Conservation (phyloP, 23 tunicate genomes). For the Aplidium turbinatum region DNA sequence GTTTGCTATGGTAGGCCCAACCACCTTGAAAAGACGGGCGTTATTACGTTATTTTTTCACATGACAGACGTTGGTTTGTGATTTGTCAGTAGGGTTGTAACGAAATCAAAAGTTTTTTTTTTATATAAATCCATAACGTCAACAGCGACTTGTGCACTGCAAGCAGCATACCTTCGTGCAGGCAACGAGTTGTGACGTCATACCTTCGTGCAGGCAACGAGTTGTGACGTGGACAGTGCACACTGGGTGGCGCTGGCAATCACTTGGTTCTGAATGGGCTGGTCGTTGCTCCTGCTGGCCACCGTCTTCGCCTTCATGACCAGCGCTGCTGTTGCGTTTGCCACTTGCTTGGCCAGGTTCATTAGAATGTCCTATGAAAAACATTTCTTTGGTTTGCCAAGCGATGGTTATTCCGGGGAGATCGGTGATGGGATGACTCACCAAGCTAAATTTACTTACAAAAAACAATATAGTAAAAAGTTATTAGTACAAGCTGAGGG, state of each 20-base stretch:
- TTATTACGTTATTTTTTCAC: too few species aligned
- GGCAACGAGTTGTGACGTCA: conserved; percentile 66
- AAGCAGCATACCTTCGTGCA: conserved; percentile 65
- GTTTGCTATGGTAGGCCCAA: conserved; percentile 87
- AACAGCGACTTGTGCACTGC: background rate
- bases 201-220: conserved; percentile 88
- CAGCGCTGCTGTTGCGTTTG: conserved; percentile 81
- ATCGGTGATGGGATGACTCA: too few species aligned
- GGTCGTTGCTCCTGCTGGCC: conserved; percentile 43
- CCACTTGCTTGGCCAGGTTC: conserved; percentile 79
- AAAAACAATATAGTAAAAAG: too few species aligned
- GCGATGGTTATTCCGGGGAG: too few species aligned
- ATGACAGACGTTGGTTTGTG: too few species aligned
- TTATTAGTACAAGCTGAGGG: too few species aligned
- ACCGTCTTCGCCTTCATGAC: conserved; percentile 72
- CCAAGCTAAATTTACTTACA: too few species aligned
- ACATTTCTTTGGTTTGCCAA: too few species aligned
- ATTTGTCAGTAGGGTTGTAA: too few species aligned
- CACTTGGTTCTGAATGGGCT: conserved; percentile 52
- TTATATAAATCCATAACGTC: too few species aligned
- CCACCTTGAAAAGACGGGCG: conserved; percentile 47
- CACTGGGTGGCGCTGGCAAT: conserved; percentile 77
- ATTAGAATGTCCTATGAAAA: conserved; percentile 84
- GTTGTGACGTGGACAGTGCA: conserved; percentile 76
- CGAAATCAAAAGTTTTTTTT: too few species aligned